phyloP scores from a whole-genome alignment of 2,113 vertebrate genomes.

The Stercorarius parasiticus region DNA sequence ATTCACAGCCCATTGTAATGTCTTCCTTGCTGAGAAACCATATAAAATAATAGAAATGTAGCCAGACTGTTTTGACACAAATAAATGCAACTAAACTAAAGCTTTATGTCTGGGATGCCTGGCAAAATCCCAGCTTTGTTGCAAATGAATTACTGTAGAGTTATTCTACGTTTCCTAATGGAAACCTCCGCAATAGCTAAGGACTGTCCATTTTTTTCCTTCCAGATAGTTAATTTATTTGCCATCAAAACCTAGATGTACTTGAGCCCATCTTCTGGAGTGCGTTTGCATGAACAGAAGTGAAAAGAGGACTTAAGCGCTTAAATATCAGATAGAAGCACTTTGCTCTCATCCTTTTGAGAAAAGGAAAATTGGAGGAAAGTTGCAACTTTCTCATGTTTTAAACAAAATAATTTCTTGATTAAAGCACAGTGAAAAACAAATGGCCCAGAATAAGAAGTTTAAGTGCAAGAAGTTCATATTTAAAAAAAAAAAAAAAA shows the following conservation, averaged over 20 bases:
- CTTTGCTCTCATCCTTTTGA: background rate
- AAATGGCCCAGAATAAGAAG: conserved; percentile 29
- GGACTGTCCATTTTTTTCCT: background rate
- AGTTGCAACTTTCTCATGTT: background rate
- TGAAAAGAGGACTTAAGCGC: background rate
- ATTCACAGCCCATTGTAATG: background rate
- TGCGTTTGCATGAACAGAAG: background rate
- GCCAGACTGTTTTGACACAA: conserved; percentile 3
- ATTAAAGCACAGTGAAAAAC: background rate
- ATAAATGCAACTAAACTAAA: background rate
- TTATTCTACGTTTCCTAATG: background rate
- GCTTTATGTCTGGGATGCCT: background rate
- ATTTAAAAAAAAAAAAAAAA: background rate
- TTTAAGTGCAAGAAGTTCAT: background rate
- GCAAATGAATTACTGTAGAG: background rate
- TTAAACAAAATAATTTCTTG: background rate
- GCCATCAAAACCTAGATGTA: background rate
- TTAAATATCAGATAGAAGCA: background rate
- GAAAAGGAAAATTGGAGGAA: background rate
- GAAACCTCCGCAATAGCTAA: background rate
- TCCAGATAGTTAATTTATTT: conserved; percentile 9
- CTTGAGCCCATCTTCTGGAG: background rate
- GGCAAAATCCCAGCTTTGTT: background rate
- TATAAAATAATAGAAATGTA: background rate
- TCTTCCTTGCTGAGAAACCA: background rate